Evolutionary conservation across 2,888 invertebrate genomes (phyloP), one percentile per base, ranked within the genome.

Genomic region (Liopterus haemorrhoidalis): DNA sequence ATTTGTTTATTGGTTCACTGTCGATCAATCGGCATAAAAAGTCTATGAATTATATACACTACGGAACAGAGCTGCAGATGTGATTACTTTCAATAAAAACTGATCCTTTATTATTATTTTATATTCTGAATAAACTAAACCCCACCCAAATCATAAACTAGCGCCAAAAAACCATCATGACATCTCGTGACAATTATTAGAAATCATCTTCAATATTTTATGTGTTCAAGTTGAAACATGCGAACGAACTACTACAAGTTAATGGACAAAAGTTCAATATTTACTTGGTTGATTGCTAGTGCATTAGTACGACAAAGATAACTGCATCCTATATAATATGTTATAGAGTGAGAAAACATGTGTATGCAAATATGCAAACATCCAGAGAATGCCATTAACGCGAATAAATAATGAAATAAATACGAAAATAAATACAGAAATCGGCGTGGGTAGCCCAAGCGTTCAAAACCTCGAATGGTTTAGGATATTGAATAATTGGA

Each of bases 371-470:
- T 45, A 45, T 39, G 38, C 39, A 18, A 45, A 42, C 42, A 42
- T 42, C 35, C 28, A 14, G 38, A 24, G 44, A 45, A 45, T 45
- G 44, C 44, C 44, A 45, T 45, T 45, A 45, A 21, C 39, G 44
- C 44, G 44, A 45, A 45, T 45, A 45, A 45, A 45, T 45, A 45
- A 38, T 24, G 44, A 45, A 45, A 45, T 45, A 45, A 45, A 45
- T 45, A 45, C 39, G 39, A 45, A 45, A 45, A 38, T 45, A 45
- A 45, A 45, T 45, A 45, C 25, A 25, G 31, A 14, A 30, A 14
- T 8, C 25, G 39, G 43, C 43, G 43, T 44, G 38, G 43, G 43
- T 16, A 11, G 43, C 8, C 2, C 16, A 16, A 19, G 18, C n/a
- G n/a, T n/a, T n/a, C n/a, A n/a, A n/a, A n/a, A n/a, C n/a, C n/a